Conservation (phyloP, 1,140 invertebrate species). For the Penaeus indicus region DNA sequence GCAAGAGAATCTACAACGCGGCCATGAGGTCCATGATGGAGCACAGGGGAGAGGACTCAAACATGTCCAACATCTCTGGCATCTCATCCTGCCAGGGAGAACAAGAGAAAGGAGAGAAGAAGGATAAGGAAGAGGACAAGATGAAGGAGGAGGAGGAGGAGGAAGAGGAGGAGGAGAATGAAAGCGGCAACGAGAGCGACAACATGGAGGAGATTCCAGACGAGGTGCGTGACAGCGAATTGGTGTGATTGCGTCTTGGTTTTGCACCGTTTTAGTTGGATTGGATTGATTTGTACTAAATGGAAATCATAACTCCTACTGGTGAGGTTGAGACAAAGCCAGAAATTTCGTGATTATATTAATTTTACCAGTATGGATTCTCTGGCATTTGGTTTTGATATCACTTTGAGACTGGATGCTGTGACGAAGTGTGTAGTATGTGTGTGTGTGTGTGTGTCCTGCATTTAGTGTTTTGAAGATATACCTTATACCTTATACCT, state of each 20-base stretch:
- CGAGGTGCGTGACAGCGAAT: conserved; percentile 29
- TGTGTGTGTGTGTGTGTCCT: too few relatives aligned
- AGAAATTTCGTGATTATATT: too few relatives aligned
- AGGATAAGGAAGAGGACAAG: conserved; percentile 61
- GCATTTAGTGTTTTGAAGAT: too few relatives aligned
- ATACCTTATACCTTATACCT: too few relatives aligned
- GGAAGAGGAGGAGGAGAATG: conserved; percentile 67
- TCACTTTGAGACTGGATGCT: too few relatives aligned
- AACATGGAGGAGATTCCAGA: conserved; percentile 64
- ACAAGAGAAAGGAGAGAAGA: conserved; percentile 56
- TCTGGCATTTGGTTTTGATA: too few relatives aligned
- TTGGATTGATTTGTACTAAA: too few relatives aligned
- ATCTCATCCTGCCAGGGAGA: conserved; percentile 49
- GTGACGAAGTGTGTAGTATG: too few relatives aligned
- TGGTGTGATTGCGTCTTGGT: conserved; percentile 2
- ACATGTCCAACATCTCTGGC: conserved; percentile 63
- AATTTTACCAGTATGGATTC: too few relatives aligned
- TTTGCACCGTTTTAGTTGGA: not conserved
- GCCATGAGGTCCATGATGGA: conserved; percentile 61
- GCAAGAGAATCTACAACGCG: conserved; percentile 63
- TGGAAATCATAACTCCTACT: too few relatives aligned
- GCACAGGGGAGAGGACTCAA: conserved; percentile 64
- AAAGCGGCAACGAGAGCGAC: conserved; percentile 67
- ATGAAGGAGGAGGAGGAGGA: conserved; percentile 65
- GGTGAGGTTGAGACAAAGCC: too few relatives aligned